Evolutionary conservation across 2,113 vertebrate species (phyloP), one percentile per base, ranked within the genome.

Genomic region (Tor tambroides): DNA sequence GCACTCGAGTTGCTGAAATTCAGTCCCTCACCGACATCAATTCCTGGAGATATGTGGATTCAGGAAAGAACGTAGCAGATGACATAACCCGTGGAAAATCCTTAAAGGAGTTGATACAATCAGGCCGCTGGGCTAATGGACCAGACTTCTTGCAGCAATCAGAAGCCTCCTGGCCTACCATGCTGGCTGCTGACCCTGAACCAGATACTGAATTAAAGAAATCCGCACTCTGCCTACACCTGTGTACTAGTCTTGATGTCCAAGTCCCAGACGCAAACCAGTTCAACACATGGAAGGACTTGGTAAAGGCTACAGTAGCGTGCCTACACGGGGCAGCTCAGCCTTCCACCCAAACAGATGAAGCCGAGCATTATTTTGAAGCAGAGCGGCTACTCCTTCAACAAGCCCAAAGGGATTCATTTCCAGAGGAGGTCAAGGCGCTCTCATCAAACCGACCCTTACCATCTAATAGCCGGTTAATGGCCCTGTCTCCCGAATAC

Each of bases 1-100:
- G 38, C 1, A 46, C n/a, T 28, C 4, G 2, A 75, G 28, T 35
- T 83, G 74, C 67, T 35, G 67, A 49, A 51, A 51, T 51, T 17
- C 14, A 51, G 49, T 51, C 49, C 15, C 49, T 17, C 49, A 51
- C 49, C 2, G 49, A 85, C 0, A 1, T 28, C 12, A 63, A 32
- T 19, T 15, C 41, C 9, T 88, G 84, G 80, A 43, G 35, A 2
- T 89, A 89, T 41, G 21, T 90, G 4, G n/a, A 63, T 3, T 80
- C 78, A 0, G 19, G 2, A 0, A 17, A 30, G 2, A 89, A 90
- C 28, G 77, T 76, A 38, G 76, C 77, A 0, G 90, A 92, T 6
- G 54, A 90, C 17, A 76, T 92, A 21, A 89, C 82, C 0, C 3
- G 14, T 0, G 90, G 87, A 1, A 85, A 83, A 11, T 17, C 43